phyloP scores from a whole-genome alignment of 2,113 vertebrate species.

The Excalfactoria chinensis region DNA sequence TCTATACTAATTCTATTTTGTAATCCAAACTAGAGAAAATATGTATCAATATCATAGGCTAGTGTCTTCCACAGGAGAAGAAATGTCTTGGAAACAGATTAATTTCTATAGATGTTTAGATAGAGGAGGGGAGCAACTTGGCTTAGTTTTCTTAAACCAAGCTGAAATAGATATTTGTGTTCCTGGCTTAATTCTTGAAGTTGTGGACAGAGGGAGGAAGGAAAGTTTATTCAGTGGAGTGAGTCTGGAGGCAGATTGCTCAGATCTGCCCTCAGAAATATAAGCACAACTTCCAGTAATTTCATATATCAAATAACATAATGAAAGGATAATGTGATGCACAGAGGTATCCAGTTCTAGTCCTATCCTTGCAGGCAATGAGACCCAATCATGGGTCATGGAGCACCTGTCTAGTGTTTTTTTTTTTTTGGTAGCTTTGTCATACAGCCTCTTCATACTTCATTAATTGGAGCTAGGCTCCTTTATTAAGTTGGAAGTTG shows the following conservation, averaged over 20 bases:
- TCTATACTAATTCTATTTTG: neutral
- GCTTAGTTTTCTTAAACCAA: neutral
- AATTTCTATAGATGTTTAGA: neutral
- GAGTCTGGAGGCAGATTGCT: conserved; percentile 57
- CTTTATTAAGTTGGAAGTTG: neutral
- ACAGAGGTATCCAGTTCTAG: neutral
- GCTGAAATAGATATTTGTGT: conserved; percentile 5
- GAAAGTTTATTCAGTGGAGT: conserved; percentile 8
- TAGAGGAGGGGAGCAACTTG: neutral
- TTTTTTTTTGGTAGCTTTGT: neutral
- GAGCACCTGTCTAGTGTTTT: neutral
- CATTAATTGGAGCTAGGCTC: neutral
- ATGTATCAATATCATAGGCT: neutral
- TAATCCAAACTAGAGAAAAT: neutral
- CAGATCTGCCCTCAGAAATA: conserved; percentile 37
- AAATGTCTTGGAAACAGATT: neutral
- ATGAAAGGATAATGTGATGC: neutral
- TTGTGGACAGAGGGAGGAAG: neutral
- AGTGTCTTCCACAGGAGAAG: neutral
- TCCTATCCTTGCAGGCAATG: neutral
- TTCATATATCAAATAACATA: neutral
- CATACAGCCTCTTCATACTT: neutral
- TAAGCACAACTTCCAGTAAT: neutral
- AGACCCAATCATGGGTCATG: neutral
- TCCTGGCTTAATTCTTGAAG: conserved; percentile 11